Evolutionary conservation across 2,797 vertebrate species (phyloP).

Genomic region (Cottoperca gobio): DNA sequence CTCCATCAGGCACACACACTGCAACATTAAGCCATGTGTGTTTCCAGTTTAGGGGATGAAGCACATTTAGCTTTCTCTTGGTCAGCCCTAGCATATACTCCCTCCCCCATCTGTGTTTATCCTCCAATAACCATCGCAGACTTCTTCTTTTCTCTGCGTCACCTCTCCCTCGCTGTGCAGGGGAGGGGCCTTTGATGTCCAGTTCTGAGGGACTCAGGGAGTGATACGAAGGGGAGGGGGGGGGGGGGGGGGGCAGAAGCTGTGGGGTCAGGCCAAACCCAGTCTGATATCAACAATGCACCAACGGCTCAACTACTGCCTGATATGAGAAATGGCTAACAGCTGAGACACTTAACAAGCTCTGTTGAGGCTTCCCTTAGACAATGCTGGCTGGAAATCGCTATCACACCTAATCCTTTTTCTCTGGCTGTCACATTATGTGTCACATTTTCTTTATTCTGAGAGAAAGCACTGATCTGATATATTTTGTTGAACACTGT

Average conservation of each 20-base stretch:
- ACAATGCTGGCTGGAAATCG: conserved; percentile 65
- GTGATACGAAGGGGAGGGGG: conserved; percentile 40
- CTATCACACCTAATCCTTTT: conserved; percentile 60
- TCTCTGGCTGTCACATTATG: conserved; percentile 68
- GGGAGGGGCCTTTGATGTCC: conserved; percentile 70
- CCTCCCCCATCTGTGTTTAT: conserved; percentile 63
- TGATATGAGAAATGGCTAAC: conserved; percentile 74
- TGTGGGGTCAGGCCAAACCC: conserved; percentile 58
- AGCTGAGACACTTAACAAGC: conserved; percentile 71
- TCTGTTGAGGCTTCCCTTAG: conserved; percentile 50
- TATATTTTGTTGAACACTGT: conserved; percentile 69
- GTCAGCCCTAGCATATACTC: conserved; percentile 51
- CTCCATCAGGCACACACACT: conserved; percentile 13
- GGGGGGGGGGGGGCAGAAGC: conserved; percentile 14
- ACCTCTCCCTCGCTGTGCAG: conserved; percentile 57
- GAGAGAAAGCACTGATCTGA: conserved; percentile 69
- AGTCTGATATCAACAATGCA: conserved; percentile 66
- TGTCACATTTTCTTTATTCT: conserved; percentile 73
- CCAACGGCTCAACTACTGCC: conserved; percentile 71
- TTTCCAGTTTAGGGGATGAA: conserved; percentile 66
- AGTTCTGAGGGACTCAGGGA: conserved; percentile 68
- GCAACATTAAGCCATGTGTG: conserved; percentile 63
- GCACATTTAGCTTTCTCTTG: conserved; percentile 64
- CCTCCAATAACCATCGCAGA: conserved; percentile 60
- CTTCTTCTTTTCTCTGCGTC: conserved; percentile 60